phyloP scores from a whole-genome alignment of 2,797 vertebrate species.

The Alca torda region DNA sequence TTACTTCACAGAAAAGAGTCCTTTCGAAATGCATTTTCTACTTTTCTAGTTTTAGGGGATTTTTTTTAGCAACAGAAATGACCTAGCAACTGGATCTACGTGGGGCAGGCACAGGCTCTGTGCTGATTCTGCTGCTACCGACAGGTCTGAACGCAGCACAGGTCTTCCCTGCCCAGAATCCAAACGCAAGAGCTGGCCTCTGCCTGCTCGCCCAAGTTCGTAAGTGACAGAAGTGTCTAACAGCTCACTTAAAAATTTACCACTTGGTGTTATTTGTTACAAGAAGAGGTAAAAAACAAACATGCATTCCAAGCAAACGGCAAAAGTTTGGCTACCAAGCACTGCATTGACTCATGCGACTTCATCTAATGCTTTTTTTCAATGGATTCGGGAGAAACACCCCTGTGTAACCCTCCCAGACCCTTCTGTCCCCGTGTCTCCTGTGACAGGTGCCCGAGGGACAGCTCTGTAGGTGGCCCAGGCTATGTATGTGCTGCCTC shows the following conservation, averaged over 20 bases:
- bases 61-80: background rate
- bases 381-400: background rate
- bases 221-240: background rate
- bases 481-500: background rate
- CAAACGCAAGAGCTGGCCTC: background rate
- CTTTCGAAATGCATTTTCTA: slow-evolving; percentile 30
- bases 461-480: background rate
- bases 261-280: background rate
- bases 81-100: background rate
- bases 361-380: background rate
- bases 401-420: background rate
- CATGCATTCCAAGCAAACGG: background rate
- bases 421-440: background rate
- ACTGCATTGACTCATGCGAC: background rate
- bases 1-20: background rate
- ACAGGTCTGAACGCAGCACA: background rate
- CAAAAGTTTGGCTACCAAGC: background rate
- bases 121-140: background rate
- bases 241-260: background rate
- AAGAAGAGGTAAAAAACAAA: background rate
- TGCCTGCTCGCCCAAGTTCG: background rate
- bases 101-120: background rate
- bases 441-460: background rate
- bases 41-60: background rate
- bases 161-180: background rate